Base-by-base conservation (phyloP, 1,140 invertebrate genomes). In the Megathymus violae region DNA sequence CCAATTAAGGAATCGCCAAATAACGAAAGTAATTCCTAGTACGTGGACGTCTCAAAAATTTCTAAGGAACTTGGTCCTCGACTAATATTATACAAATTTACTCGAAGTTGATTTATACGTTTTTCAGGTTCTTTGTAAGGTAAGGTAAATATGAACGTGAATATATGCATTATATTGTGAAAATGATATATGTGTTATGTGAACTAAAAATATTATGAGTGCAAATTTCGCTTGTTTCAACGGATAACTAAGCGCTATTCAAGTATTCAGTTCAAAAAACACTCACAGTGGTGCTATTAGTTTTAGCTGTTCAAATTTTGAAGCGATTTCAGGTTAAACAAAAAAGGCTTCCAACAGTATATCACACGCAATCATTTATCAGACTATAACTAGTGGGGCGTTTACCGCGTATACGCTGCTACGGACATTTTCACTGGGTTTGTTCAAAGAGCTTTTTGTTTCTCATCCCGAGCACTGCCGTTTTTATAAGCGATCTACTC, bases 281-380 rank as follows among this genome's bases (percentile, higher is more conserved):
- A 15, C 40, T 25, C 10, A 25, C 44, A 46, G 25, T 25, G 14
- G 44, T 7, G 19, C 44, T 46, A 25, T 46, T 46, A 46, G 44
- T 10, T 22, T 22, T 48, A 13, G 6, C 36, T 7, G 51, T 56
- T 15, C 1, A 41, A 54, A 25, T 17, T 51, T 38, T 40, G 13
- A 41, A 54, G 25, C 36, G 11, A 54, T 54, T 41, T 54, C 16
- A 41, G 14, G 5, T 16, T 14, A 54, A 80, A 78, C 67, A n/a
- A 74, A 78, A 80, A 80, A 74, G 52, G 64, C 43, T 50, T 68
- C 65, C 66, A 72, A 66, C 75, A 75, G 78, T 85, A 75, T 80
- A 80, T 82, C 76, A 81, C 70, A 58, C 65, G 59, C 62, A 76
- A 80, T 85, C 83, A 83, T 85, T 85, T 85, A 83, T 85, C 83